These are phyloP conservation scores for Rhinichthys klamathensis DNA, from an alignment of 2,113 vertebrate species.

Conservation along the genomic window DNA sequence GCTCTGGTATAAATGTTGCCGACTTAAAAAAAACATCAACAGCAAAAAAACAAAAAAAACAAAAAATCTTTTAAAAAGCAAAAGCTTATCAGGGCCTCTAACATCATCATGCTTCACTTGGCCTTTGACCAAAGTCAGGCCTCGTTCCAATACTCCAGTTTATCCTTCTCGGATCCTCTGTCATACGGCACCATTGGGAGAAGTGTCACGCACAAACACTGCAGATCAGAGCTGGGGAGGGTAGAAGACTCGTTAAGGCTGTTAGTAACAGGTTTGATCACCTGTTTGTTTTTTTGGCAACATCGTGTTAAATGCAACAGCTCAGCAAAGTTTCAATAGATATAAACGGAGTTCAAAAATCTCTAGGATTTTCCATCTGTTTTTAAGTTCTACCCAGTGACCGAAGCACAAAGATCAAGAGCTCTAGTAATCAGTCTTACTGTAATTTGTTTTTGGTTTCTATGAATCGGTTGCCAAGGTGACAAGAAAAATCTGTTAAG, in stretches of 20 bases:
- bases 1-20: constrained; percentile 6
- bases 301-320: constrained; percentile 14
- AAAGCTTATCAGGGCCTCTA: not conserved
- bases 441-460: not conserved
- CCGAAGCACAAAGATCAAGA: not conserved
- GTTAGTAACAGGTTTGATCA: not conserved
- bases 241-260: constrained; percentile 27
- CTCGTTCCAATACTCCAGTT: not conserved
- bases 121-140: constrained; percentile 19
- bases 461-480: constrained; percentile 8
- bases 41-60: not conserved
- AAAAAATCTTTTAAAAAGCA: not conserved
- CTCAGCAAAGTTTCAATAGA: constrained; percentile 13
- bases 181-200: not conserved
- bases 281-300: constrained; percentile 36
- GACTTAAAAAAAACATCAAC: constrained; percentile 14
- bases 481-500: not conserved
- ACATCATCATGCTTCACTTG: not conserved
- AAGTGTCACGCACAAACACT: not conserved
- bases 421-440: not conserved
- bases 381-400: not conserved
- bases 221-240: constrained; percentile 23
- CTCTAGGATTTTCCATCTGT: not conserved
- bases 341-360: not conserved
- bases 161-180: not conserved